Base-by-base conservation (phyloP, 2,888 invertebrate genomes). In the Catocala sponsa region DNA sequence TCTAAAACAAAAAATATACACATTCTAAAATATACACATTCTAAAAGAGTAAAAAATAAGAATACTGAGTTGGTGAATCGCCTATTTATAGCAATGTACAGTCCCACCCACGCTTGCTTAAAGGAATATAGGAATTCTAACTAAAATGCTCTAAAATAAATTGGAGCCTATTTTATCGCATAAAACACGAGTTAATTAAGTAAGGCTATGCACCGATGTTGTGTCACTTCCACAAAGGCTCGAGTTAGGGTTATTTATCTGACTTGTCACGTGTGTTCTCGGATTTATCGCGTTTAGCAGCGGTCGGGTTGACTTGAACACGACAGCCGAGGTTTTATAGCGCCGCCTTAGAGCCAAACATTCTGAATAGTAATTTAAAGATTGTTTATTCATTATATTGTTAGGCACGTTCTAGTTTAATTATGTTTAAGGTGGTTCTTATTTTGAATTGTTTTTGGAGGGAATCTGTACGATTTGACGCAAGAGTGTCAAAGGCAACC, bases 251-350 rank as follows among this genome's bases (percentile, higher is more conserved):
- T 79, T 87, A 86, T 89, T 86, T 89, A 88, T 87, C 82, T 83
- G 75, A 78, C 82, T 74, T 84, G 88, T 86, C 88, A 87, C 87
- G 88, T 83, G 79, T 82, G 76, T 75, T 79, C 68, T 69, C 62
- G 74, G 87, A 89, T 89, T 87, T 88, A 88, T 88, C 82, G 83
- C 81, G 71, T 46, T 55, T 51, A 55, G 49, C 54, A 51, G 51
- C 58, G 58, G 76, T 82, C 78, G 72, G 77, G 74, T 42, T 41
- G 43, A 48, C 43, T 43, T 5, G 25, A 51, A 76, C 76, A 72
- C 74, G 74, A 72, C 71, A 74, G 69, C 47, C 52, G 73, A 74
- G 76, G 70, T 77, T 79, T 76, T 67, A 63, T 54, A 55, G 58
- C 59, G 42, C 25, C 25, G 25, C 25, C 4, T 1, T 55, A 50